Conservation (phyloP, 2,888 invertebrate genomes). For the Campopleginae sp. region DNA sequence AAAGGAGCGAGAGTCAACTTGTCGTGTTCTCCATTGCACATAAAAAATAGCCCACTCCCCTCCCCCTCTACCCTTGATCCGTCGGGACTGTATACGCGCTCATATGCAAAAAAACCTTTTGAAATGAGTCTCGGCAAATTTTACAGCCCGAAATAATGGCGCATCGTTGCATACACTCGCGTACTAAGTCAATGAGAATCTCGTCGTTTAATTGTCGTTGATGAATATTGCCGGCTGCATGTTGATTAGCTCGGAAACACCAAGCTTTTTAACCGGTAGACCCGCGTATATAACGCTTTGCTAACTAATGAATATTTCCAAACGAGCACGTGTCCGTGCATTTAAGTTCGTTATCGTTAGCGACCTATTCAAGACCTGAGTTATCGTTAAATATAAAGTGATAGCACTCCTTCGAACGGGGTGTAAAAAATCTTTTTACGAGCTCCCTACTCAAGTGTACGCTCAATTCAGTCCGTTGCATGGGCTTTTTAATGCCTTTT, state of each 20-base stretch:
- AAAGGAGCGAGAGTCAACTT: conserved; percentile 76
- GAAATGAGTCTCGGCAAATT: conserved; percentile 19
- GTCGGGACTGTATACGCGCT: neutral
- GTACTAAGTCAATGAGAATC: conserved; percentile 10
- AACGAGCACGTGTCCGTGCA: conserved; percentile 33
- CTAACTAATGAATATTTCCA: conserved; percentile 1
- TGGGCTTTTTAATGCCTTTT: neutral
- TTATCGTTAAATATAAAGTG: conserved; percentile 56
- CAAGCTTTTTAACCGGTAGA: conserved; percentile 20
- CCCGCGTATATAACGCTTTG: neutral
- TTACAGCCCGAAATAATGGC: conserved; percentile 19
- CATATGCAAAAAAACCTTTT: conserved; percentile 26
- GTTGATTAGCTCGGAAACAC: conserved; percentile 1
- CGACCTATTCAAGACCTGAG: conserved; percentile 68
- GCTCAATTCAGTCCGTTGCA: neutral
- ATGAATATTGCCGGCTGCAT: conserved; percentile 37
- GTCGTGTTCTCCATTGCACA: conserved; percentile 49
- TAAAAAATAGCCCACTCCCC: neutral
- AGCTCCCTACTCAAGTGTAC: neutral
- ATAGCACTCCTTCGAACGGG: conserved; percentile 38
- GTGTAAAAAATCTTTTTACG: conserved; percentile 31
- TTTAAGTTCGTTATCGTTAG: conserved; percentile 65
- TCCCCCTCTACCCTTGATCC: neutral
- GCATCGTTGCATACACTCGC: conserved; percentile 1
- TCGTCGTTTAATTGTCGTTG: conserved; percentile 39